Percentiles rank a stretch among this genome's conserved stretches.
Evolutionary conservation across 2,888 invertebrate genomes (phyloP).

Genomic region (Melieria omissa): DNA sequence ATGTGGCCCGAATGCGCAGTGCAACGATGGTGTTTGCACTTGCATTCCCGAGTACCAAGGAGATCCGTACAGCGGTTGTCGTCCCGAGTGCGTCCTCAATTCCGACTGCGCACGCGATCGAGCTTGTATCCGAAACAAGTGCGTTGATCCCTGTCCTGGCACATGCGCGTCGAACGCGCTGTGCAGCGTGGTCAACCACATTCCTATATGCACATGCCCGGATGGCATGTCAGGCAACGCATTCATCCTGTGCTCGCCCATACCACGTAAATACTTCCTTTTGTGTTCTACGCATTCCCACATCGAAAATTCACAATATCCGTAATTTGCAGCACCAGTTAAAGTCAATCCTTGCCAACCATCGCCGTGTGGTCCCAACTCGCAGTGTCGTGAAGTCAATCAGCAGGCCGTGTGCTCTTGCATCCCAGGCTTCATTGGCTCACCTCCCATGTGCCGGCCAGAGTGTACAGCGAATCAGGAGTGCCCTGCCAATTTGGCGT

Average conservation of each 20-base stretch:
- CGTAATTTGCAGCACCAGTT: conserved; percentile 54
- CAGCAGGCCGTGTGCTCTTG: conserved; percentile 80
- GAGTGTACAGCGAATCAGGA: conserved; percentile 78
- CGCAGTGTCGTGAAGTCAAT: conserved; percentile 78
- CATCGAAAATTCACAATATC: background rate
- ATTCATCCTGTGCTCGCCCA: conserved; percentile 69
- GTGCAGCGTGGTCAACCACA: conserved; percentile 81
- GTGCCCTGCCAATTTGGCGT: conserved; percentile 74
- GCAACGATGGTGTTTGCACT: conserved; percentile 63
- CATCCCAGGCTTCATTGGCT: conserved; percentile 73
- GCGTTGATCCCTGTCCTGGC: conserved; percentile 81
- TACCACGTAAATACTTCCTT: conserved; percentile 60
- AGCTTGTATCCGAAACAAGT: conserved; percentile 80
- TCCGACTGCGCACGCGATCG: conserved; percentile 77
- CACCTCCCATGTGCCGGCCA: conserved; percentile 80
- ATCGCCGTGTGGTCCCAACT: conserved; percentile 81
- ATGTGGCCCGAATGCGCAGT: conserved; percentile 81
- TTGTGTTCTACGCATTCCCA: background rate
- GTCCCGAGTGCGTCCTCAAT: conserved; percentile 84
- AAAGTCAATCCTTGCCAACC: conserved; percentile 69
- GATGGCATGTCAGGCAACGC: conserved; percentile 80
- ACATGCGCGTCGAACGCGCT: conserved; percentile 81
- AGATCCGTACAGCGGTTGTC: conserved; percentile 80
- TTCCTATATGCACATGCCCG: conserved; percentile 81
- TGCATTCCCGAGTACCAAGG: conserved; percentile 75